Percentiles rank a stretch among this genome's conserved stretches.
Conservation (phyloP, 2,888 invertebrate species). For the Branchipolynoe longqiensis region DNA sequence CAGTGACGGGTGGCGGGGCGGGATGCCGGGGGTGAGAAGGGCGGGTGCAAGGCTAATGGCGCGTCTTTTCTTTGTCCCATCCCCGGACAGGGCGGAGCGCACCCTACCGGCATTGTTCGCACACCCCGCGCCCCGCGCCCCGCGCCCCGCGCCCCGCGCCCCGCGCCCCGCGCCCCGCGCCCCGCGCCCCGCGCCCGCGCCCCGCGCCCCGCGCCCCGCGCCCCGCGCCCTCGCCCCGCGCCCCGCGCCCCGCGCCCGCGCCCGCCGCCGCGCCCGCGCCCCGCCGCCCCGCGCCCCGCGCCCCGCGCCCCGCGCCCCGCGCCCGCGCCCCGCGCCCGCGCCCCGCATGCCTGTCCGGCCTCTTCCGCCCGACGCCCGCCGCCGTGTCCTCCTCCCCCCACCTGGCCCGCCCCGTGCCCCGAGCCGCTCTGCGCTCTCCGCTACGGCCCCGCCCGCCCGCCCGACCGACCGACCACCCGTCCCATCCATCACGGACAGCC, state of each 20-base stretch:
- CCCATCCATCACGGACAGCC: slow-evolving; percentile 37
- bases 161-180: slow-evolving; percentile 14
- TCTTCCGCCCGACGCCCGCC: background rate
- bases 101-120: slow-evolving; percentile 29
- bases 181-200: too few relatives aligned
- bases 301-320: slow-evolving; percentile 10
- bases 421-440: too few relatives aligned
- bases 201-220: slow-evolving; percentile 34
- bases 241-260: background rate
- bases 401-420: background rate
- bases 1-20: too few relatives aligned
- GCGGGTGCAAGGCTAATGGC: too few relatives aligned
- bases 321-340: slow-evolving; percentile 28
- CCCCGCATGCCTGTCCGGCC: slow-evolving; percentile 10
- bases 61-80: slow-evolving; percentile 40
- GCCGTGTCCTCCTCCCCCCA: background rate
- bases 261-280: slow-evolving; percentile 16
- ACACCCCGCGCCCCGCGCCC: background rate
- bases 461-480: background rate
- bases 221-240: background rate
- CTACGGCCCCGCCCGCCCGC: slow-evolving; percentile 29
- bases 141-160: background rate
- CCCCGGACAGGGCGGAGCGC: too few relatives aligned
- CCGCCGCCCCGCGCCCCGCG: slow-evolving; percentile 18
- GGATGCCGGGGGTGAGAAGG: too few relatives aligned